A percentile compares a stretch with the other conserved stretches of the same genome.
phyloP scores from a whole-genome alignment of 2,113 vertebrate genomes.

The mouse (Mus musculus) region GRCm39 chr2:48621001-48621500 shows the following conservation, averaged over 20 bases:
- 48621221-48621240: not conserved
- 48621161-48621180: constrained; percentile 30
- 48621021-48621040: constrained; percentile 64
- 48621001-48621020: constrained; percentile 69
- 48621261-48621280: constrained; percentile 16
- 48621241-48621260: constrained; percentile 23
- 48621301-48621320: constrained; percentile 22
- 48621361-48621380: not conserved
- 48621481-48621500: constrained; percentile 9
- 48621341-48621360: constrained; percentile 18
- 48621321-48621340: constrained; percentile 49
- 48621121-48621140: not conserved
- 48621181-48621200: not conserved
- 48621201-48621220: not conserved
- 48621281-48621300: constrained; percentile 58
- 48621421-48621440: constrained; percentile 40
- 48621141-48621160: not conserved
- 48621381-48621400: constrained; percentile 45
- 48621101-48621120: not conserved
- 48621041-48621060: constrained; percentile 61
- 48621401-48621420: not conserved
- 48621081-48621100: constrained; percentile 45
- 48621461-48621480: constrained; percentile 44
- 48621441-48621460: not conserved
- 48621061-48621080: not conserved